Evolutionary conservation across 2,888 invertebrate genomes (phyloP), one percentile per base, ranked within the genome.

Genomic region (Zootermopsis nevadensis): DNA sequence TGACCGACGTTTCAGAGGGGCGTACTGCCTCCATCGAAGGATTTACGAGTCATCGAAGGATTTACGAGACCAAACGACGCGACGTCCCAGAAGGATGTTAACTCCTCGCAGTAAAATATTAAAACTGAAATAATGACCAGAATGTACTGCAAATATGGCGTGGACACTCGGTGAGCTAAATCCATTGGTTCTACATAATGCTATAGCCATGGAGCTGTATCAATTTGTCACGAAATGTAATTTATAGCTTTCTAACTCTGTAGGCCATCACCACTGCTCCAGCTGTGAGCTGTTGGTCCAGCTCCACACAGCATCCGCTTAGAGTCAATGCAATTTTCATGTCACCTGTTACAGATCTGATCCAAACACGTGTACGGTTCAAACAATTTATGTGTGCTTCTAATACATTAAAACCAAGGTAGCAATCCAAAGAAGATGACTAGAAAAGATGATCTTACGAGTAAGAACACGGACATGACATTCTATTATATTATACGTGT

Each of bases 381-480:
- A 69, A 30, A 33, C 19, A 69, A 69, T 69, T 69, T 69, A 69
- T 69, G 33, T 69, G 15, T 33, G 66, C 69, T 69, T 31, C 69
- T 69, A 22, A 31, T 33, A 69, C 60, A 48, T 48, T 48, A 8
- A 48, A 48, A 48, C 10, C 48, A 60, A 60, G 60, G 60, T 60
- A 60, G 60, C 60, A 27, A 69, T 12, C 69, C 33, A 69, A 69
- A 69, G 69, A 69, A 69, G 69, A 69, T 69, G 69, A 69, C 69
- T 69, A 15, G 33, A 69, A 69, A 69, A 69, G 69, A 69, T 69
- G 69, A 31, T 33, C 33, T 31, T 69, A 22, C 69, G 33, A 69
- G 31, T 33, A 69, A 69, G 19, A 31, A 69, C 10, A 60, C 60
- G n/a, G 60, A n/a, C 60, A 60, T n/a, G n/a, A 60, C 12, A n/a